Evolutionary conservation across 2,797 vertebrate genomes (phyloP), one percentile per base, ranked within the genome.

Genomic region (Eidolon dupreanum): DNA sequence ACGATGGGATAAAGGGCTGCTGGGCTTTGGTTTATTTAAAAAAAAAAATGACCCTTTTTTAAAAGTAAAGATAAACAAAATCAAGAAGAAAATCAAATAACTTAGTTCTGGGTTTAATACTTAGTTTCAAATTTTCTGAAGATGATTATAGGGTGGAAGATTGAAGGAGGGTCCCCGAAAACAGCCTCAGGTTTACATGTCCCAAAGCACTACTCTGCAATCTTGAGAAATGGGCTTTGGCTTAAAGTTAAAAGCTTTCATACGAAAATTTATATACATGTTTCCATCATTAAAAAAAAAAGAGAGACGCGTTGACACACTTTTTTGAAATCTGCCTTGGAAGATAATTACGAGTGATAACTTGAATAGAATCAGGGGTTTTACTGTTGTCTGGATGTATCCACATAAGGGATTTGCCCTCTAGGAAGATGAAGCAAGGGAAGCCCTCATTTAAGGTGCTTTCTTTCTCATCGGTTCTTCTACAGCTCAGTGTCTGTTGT

Each of bases 371-470:
- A 8, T 11, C 59, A 5, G 5, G 2, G 24, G 4, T 15, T 38
- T 43, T 1, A 1, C 19, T 9, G 31, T 3, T 3, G 4, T 33
- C 16, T 55, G 2, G 1, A 3, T 6, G 17, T 22, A 31, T 17
- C 13, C 1, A 26, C 10, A 1, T 26, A 9, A 24, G 12, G 5
- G 16, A 12, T 2, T 17, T 4, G 13, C 41, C n/a, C 20, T 15
- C 1, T 2, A 2, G 36, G 26, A 78, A 1, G 20, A 63, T 1
- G 46, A 28, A 38, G 38, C 13, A 0, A 4, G 20, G 8, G 26
- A 22, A 55, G 1, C 9, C 16, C 19, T 26, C 46, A 5, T 3
- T 15, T 7, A 43, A 77, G 28, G 12, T 2, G 22, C 41, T 24
- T 8, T 11, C 28, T 15, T 24, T 31, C 31, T 49, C 61, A 8